Conservation (phyloP, 2,888 invertebrate genomes). For the Ashinkailepas kermadecensis region DNA sequence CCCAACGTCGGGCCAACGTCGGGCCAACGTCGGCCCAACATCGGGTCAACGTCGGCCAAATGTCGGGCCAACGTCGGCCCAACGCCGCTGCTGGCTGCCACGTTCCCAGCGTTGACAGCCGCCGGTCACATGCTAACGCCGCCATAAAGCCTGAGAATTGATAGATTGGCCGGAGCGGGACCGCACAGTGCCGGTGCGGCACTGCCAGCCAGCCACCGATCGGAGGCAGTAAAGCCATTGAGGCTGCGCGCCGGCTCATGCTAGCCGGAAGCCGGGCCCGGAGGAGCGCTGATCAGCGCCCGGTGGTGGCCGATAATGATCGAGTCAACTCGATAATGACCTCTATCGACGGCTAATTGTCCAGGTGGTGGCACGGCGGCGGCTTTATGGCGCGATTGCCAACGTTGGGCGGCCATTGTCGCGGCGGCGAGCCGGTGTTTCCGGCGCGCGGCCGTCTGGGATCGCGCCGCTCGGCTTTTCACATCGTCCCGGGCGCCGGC, state of each 20-base stretch:
- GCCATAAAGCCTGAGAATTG: conserved; percentile 18
- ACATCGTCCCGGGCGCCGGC: not conserved
- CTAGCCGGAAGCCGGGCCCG: not conserved
- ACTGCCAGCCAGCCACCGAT: no score
- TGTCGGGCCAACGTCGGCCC: no score
- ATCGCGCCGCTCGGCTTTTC: not conserved
- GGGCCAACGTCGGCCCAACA: no score
- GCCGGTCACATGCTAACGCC: not conserved
- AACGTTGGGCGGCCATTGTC: not conserved
- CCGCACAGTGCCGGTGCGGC: not conserved
- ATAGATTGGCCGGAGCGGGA: not conserved
- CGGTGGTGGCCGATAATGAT: not conserved
- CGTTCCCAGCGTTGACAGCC: not conserved
- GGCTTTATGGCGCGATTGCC: not conserved
- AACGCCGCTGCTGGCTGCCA: not conserved
- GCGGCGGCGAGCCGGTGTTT: not conserved
- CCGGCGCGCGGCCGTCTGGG: not conserved
- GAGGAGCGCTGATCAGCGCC: not conserved
- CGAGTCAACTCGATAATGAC: not conserved
- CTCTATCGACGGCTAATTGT: not conserved
- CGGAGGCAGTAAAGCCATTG: not conserved
- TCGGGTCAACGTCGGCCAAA: no score
- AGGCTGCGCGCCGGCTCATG: not conserved
- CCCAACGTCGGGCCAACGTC: no score
- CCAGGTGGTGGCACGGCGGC: not conserved